A percentile compares a stretch with the other conserved stretches of the same genome.
Evolutionary conservation across 2,113 vertebrate genomes (phyloP).

Genomic region (Bubo scandiacus): DNA sequence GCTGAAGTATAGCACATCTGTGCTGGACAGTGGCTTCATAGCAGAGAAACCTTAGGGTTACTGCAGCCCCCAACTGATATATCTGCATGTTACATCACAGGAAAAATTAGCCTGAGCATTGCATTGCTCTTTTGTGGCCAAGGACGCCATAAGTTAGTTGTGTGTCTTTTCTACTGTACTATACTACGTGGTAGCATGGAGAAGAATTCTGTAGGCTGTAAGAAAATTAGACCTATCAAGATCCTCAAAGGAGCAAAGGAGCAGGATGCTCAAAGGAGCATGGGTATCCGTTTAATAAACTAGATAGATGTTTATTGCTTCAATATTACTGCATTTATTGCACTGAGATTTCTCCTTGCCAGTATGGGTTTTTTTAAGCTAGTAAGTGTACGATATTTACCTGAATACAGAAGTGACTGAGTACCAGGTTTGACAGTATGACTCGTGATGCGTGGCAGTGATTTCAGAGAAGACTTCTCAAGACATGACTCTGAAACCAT

Average conservation of each 20-base stretch:
- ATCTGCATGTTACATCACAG: not conserved
- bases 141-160: not conserved
- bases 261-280: not conserved
- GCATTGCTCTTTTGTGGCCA: not conserved
- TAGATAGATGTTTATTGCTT: not conserved
- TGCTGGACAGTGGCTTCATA: not conserved
- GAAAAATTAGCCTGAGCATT: not conserved
- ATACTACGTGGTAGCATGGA: not conserved
- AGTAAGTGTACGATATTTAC: not conserved
- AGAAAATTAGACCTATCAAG: not conserved
- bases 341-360: not conserved
- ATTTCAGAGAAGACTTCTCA: not conserved
- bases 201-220: not conserved
- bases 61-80: not conserved
- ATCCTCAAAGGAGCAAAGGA: not conserved
- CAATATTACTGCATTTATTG: not conserved
- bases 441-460: not conserved
- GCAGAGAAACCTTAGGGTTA: not conserved
- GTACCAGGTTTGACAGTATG: accelerated
- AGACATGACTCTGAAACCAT: not conserved
- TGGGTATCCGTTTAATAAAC: not conserved
- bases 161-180: not conserved
- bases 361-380: not conserved
- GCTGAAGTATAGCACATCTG: not conserved
- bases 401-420: not conserved